These are phyloP conservation scores for Tauraco erythrolophus DNA, from an alignment of 2,113 vertebrate genomes.

Conservation along the genomic window DNA sequence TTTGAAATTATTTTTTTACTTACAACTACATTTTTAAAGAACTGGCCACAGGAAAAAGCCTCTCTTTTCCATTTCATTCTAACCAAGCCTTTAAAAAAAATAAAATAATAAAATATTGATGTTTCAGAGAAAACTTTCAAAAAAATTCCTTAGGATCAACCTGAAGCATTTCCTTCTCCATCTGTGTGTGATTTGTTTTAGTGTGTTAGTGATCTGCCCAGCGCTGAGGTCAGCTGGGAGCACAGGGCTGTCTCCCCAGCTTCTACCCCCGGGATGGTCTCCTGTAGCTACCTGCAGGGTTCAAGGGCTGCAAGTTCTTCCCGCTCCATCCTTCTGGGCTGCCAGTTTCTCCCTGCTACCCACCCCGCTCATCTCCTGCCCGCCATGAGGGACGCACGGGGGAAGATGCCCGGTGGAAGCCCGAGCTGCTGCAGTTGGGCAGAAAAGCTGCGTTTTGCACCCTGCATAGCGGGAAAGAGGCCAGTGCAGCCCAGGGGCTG, in stretches of 20 bases:
- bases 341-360: neutral
- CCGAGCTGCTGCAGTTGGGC: neutral
- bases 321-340: neutral
- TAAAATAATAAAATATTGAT: neutral
- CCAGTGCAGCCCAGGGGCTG: neutral
- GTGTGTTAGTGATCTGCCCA: neutral
- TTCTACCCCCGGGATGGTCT: accelerated
- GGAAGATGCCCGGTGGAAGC: neutral
- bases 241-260: neutral
- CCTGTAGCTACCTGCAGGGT: neutral
- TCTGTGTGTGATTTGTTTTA: neutral
- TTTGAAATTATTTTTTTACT: neutral
- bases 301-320: neutral
- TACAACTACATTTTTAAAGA: neutral
- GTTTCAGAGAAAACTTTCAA: neutral
- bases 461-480: neutral
- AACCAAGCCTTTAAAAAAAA: neutral
- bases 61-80: neutral
- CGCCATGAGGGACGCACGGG: accelerated
- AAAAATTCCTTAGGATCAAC: neutral
- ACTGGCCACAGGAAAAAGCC: neutral
- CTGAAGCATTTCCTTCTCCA: neutral
- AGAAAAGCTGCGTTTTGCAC: neutral
- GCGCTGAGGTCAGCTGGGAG: neutral
- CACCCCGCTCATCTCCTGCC: neutral